A percentile compares a stretch with the other conserved stretches of the same genome.
Evolutionary conservation across 2,113 vertebrate genomes (phyloP).

Genomic region (Rynchops niger): DNA sequence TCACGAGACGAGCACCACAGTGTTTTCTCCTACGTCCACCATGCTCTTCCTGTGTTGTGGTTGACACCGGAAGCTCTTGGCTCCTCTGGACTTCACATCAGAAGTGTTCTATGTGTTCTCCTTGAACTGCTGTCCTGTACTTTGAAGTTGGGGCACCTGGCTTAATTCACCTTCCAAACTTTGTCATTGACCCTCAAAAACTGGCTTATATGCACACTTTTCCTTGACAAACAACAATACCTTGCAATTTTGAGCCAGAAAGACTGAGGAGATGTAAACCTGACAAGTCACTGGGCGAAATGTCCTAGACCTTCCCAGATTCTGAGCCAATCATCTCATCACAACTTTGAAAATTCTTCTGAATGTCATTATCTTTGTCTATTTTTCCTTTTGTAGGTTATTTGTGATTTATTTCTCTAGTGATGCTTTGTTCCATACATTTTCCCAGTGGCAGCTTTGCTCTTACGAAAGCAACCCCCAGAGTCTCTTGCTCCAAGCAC

Average conservation of each 20-base stretch:
- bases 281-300: not conserved
- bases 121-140: not conserved
- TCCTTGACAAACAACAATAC: not conserved
- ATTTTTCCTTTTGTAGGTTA: not conserved
- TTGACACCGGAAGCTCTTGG: not conserved
- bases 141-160: not conserved
- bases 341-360: not conserved
- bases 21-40: not conserved
- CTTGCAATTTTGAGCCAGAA: not conserved
- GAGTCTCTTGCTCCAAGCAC: not conserved
- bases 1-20: rapidly evolving
- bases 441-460: not conserved
- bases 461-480: not conserved
- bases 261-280: not conserved
- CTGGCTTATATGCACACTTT: not conserved
- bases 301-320: not conserved
- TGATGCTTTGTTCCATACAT: not conserved
- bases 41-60: not conserved
- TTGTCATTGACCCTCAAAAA: not conserved
- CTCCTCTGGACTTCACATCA: not conserved
- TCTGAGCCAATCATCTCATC: not conserved
- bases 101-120: not conserved
- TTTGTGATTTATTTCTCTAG: not conserved
- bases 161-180: not conserved
- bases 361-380: not conserved